Conservation (phyloP, 1,140 invertebrate genomes). For the Drosophila orena region DNA sequence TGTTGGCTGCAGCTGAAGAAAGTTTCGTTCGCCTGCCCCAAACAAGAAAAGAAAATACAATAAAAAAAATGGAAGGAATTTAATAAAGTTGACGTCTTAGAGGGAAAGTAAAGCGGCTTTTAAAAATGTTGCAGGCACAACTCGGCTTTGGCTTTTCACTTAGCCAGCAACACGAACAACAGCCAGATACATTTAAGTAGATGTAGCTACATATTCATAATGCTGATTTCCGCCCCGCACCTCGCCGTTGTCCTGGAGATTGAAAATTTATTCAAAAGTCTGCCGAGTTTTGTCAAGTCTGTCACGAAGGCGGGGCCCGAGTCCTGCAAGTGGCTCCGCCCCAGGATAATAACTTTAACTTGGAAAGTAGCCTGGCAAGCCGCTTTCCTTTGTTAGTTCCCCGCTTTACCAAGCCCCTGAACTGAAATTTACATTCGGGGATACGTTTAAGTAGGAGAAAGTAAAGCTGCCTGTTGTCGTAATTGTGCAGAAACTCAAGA, state of each 20-base stretch:
- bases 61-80: background rate
- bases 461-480: conserved; percentile 39
- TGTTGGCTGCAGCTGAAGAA: conserved; percentile 45
- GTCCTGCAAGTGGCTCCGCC: conserved; percentile 26
- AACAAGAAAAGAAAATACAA: conserved; percentile 4
- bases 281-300: conserved; percentile 72
- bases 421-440: conserved; percentile 34
- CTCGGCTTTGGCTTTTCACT: conserved; percentile 74
- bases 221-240: conserved; percentile 53
- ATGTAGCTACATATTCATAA: conserved; percentile 80
- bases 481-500: conserved; percentile 27
- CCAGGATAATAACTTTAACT: conserved; percentile 73
- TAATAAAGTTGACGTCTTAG: conserved; percentile 66
- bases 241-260: conserved; percentile 56
- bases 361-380: conserved; percentile 76
- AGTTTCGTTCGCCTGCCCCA: conserved; percentile 42
- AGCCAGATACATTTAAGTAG: conserved; percentile 61
- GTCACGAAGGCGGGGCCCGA: conserved; percentile 25
- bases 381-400: conserved; percentile 67
- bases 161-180: conserved; percentile 52
- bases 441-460: conserved; percentile 45
- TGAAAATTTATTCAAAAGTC: conserved; percentile 81
- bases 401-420: conserved; percentile 21
- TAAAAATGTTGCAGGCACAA: conserved; percentile 72
- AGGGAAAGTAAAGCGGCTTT: conserved; percentile 75